Percentiles rank a stretch among this genome's conserved stretches.
Conservation (phyloP, 2,888 invertebrate genomes). For the Acleris cristana region DNA sequence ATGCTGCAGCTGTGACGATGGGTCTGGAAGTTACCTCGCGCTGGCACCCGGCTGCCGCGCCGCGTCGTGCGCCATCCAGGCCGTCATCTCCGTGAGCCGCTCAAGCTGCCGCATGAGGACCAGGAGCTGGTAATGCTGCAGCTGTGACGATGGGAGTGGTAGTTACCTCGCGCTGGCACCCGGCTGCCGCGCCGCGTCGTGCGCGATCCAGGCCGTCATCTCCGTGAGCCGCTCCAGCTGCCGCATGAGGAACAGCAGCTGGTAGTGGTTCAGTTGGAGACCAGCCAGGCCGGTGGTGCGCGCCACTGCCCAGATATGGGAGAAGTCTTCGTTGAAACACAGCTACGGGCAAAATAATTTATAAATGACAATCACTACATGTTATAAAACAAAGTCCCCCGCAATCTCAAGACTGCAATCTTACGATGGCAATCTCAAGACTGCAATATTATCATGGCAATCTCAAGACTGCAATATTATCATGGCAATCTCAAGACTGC, state of each 20-base stretch:
- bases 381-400: no score
- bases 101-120: neutral
- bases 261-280: conserved; percentile 96
- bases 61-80: neutral
- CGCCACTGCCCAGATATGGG: conserved; percentile 91
- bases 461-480: no score
- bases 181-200: conserved; percentile 89
- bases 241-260: conserved; percentile 94
- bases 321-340: conserved; percentile 75
- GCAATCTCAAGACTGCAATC: no score
- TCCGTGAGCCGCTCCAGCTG: conserved; percentile 92
- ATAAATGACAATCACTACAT: no score
- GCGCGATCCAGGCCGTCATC: conserved; percentile 89
- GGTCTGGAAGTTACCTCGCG: neutral
- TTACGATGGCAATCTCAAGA: no score
- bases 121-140: neutral
- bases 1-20: neutral
- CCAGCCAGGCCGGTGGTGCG: conserved; percentile 93
- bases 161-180: conserved; percentile 51
- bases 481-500: no score
- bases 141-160: no score
- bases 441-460: no score
- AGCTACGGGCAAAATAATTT: conserved; percentile 49
- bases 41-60: neutral
- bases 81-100: neutral